phyloP scores from a whole-genome alignment of 2,113 vertebrate genomes.

The Ceuthmochares aereus region DNA sequence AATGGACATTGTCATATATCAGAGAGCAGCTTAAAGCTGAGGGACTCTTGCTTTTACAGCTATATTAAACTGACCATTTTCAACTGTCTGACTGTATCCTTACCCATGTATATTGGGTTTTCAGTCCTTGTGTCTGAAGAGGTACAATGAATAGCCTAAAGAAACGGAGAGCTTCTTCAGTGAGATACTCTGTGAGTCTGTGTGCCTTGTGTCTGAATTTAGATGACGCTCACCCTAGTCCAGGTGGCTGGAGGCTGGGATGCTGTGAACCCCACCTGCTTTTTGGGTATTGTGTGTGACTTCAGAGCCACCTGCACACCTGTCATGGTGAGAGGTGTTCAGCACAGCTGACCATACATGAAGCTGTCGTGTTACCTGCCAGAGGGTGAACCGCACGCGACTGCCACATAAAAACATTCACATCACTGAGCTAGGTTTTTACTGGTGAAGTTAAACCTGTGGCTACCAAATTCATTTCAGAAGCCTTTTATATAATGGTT shows the following conservation, averaged over 20 bases:
- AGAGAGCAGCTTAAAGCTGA: neutral
- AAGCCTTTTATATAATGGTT: too few relatives aligned
- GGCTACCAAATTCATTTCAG: neutral
- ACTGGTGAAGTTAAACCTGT: neutral
- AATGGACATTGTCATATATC: neutral
- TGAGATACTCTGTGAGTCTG: neutral
- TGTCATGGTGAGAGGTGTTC: neutral
- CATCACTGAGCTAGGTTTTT: neutral
- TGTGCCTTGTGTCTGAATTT: neutral
- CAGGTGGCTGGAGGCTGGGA: neutral
- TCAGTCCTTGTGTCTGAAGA: neutral
- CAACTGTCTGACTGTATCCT: neutral
- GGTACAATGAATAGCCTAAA: neutral
- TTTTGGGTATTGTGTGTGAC: neutral
- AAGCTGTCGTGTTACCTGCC: accelerated
- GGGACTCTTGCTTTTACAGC: neutral
- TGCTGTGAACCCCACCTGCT: neutral
- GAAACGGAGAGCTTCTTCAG: neutral
- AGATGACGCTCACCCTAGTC: neutral
- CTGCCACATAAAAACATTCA: neutral
- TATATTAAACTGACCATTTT: neutral
- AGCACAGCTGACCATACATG: accelerated
- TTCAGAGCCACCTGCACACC: neutral
- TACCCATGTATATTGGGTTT: neutral
- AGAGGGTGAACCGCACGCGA: accelerated